Evolutionary conservation across 2,888 invertebrate genomes (phyloP).

Genomic region (Resseliella maxima): DNA sequence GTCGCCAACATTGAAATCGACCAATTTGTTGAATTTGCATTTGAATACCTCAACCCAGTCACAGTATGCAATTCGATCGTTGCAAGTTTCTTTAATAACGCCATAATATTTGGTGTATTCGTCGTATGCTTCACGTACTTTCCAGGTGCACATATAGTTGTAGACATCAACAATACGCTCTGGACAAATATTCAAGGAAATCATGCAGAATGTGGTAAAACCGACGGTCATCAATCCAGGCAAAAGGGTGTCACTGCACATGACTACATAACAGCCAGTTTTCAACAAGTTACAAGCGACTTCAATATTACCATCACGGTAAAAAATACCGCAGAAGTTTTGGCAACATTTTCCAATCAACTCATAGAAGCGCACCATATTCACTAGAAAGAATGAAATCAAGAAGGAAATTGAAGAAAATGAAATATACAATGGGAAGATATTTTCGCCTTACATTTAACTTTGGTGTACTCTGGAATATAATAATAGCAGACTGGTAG

Average conservation of each 20-base stretch:
- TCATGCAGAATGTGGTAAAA: constrained; percentile 79
- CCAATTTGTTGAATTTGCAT: constrained; percentile 53
- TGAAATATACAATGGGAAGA: constrained; percentile 59
- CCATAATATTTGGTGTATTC: not conserved
- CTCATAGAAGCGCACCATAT: constrained; percentile 77
- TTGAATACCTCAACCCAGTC: constrained; percentile 57
- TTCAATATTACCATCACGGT: constrained; percentile 78
- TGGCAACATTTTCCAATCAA: constrained; percentile 72
- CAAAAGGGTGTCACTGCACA: constrained; percentile 75
- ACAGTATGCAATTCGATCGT: not conserved
- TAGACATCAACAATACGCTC: constrained; percentile 71
- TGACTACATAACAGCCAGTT: constrained; percentile 71
- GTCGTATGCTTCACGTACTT: constrained; percentile 37
- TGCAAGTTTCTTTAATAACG: not conserved
- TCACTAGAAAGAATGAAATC: constrained; percentile 69
- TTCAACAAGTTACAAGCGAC: constrained; percentile 74
- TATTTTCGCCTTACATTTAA: constrained; percentile 73
- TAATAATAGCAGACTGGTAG: constrained; percentile 87
- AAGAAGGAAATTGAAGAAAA: not conserved
- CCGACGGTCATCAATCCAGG: constrained; percentile 76
- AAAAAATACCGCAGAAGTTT: constrained; percentile 84
- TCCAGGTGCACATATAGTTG: constrained; percentile 67
- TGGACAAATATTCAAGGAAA: constrained; percentile 76
- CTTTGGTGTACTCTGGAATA: constrained; percentile 78
- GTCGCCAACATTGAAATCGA: not conserved